Conservation (phyloP, 2,797 vertebrate species). For the Denticeps clupeoides region DNA sequence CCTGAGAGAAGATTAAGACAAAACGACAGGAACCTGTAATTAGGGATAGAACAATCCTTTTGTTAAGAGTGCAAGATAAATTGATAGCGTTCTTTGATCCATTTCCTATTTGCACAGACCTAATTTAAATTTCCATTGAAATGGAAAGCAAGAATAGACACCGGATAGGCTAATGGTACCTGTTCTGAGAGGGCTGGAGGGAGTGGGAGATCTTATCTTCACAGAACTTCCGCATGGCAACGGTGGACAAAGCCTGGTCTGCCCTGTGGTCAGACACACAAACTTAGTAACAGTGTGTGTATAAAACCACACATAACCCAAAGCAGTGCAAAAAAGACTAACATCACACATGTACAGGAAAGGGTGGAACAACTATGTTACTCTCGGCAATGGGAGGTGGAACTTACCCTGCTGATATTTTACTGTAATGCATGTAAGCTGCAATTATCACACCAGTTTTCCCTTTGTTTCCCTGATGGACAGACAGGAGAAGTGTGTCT, state of each 20-base stretch:
- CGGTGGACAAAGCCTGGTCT: constrained; percentile 78
- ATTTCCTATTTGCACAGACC: no score
- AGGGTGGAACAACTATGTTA: no score
- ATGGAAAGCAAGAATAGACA: no score
- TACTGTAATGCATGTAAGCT: constrained; percentile 92
- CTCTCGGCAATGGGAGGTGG: no score
- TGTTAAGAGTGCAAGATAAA: no score
- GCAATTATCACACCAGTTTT: constrained; percentile 80
- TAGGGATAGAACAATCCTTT: neutral
- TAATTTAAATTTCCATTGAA: no score
- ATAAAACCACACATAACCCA: neutral
- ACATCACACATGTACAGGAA: no score
- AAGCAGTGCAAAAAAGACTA: no score
- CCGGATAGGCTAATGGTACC: constrained; percentile 48
- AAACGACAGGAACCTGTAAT: constrained; percentile 1
- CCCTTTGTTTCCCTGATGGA: constrained; percentile 73
- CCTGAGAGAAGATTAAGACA: constrained; percentile 39
- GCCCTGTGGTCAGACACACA: constrained; percentile 52
- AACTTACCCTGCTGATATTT: constrained; percentile 78
- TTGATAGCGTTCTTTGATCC: no score
- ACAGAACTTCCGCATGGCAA: constrained; percentile 87
- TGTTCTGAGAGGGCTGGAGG: constrained; percentile 78
- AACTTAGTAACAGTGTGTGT: neutral
- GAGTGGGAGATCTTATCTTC: constrained; percentile 78
- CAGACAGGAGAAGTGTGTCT: no score